phyloP scores from a whole-genome alignment of 2,888 invertebrate species.

The Drymonia ruficornis region DNA sequence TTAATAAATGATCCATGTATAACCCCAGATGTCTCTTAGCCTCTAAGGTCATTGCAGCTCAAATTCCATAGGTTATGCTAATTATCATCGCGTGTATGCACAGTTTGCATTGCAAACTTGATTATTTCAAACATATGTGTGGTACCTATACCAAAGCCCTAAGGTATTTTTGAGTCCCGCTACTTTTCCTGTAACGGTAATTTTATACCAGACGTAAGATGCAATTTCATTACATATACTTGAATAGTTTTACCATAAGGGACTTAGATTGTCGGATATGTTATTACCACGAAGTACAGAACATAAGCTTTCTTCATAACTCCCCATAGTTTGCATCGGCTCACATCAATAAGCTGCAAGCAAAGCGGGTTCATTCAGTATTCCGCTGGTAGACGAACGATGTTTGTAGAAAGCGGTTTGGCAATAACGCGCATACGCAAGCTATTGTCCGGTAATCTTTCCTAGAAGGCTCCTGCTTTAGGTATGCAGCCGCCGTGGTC shows the following conservation, averaged over 20 bases:
- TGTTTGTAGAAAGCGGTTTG: conserved; percentile 83
- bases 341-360: conserved; percentile 51
- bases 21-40: too few relatives aligned
- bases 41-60: too few relatives aligned
- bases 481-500: conserved; percentile 64
- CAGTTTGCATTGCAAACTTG: neutral
- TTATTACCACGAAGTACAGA: conserved; percentile 7
- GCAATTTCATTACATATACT: neutral
- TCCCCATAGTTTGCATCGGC: conserved; percentile 14
- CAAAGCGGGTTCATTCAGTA: conserved; percentile 60
- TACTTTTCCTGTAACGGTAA: conserved; percentile 3
- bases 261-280: neutral
- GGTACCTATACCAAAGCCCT: neutral
- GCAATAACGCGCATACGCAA: conserved; percentile 75
- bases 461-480: conserved; percentile 76
- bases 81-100: conserved; percentile 4
- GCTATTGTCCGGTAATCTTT: conserved; percentile 81
- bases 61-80: conserved; percentile 1
- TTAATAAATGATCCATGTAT: too few relatives aligned
- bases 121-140: neutral
- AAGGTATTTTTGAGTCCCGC: conserved; percentile 2
- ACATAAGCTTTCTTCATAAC: conserved; percentile 27
- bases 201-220: conserved; percentile 7
- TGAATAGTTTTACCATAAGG: neutral
- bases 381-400: conserved; percentile 60